Conservation (phyloP, 2,797 vertebrate genomes). For the Megaceryle alcyon region DNA sequence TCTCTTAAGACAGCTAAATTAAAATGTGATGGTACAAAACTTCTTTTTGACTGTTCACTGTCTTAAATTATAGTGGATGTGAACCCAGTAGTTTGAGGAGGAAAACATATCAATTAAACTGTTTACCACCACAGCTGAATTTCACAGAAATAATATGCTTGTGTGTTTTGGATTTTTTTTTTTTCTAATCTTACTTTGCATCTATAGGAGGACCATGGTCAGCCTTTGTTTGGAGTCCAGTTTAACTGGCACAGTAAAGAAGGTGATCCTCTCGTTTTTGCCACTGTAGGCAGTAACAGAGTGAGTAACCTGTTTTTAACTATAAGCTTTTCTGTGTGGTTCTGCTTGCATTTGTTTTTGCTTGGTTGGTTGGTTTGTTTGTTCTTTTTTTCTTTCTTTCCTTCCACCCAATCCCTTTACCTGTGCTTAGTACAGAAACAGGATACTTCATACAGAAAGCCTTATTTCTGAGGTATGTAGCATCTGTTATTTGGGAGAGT, state of each 20-base stretch:
- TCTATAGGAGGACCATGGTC: conserved; percentile 94
- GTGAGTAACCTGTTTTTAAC: conserved; percentile 77
- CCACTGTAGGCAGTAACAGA: conserved; percentile 97
- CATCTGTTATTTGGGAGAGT: background rate
- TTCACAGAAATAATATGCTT: background rate
- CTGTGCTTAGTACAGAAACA: background rate
- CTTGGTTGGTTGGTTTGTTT: no score
- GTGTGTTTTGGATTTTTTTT: background rate
- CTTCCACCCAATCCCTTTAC: background rate
- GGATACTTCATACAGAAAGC: background rate
- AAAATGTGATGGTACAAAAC: background rate
- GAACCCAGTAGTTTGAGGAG: background rate
- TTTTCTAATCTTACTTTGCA: conserved; percentile 4
- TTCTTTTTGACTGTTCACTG: background rate
- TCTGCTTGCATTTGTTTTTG: background rate
- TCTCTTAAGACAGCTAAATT: background rate
- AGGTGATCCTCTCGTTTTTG: conserved; percentile 97
- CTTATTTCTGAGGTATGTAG: background rate
- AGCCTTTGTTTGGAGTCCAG: conserved; percentile 97
- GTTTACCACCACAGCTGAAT: background rate
- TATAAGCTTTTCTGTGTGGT: background rate
- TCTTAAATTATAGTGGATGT: background rate
- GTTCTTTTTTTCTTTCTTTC: background rate
- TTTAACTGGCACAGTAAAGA: conserved; percentile 99
- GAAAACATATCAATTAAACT: background rate